Evolutionary conservation across 2,797 vertebrate species (phyloP), one percentile per base, ranked within the genome.

Genomic region (Sebastes nivosus): DNA sequence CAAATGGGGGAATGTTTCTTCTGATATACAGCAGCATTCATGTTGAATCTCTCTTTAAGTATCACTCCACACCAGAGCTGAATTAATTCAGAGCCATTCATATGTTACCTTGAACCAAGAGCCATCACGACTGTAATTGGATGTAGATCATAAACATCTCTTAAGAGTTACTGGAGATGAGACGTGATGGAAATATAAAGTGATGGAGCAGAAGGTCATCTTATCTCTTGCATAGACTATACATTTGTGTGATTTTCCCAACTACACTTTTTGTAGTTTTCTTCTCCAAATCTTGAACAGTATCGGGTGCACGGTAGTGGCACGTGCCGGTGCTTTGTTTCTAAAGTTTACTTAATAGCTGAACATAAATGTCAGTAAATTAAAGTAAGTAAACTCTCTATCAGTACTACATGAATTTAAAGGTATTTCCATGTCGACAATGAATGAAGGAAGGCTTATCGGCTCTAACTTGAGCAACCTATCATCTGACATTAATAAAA

Each of bases 121-220:
- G 2, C 2, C 1, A 27, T 36, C 11, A 22, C 1, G 2, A 36
- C 27, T 55, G 13, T 54, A 60, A 77, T 29, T 36, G 9, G 4
- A 38, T 2, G 1, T 18, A 74, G 36, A 64, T 30, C 55, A 54
- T 57, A 64, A 67, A 68, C 25, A 25, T 67, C 42, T 60, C 30
- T 6, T 13, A 1, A 5, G 58, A n/a, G 32, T 42, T 22, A 55
- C 7, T 14, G 18, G 13, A 30, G 34, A 52, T 4, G 2, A 46
- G 16, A 55, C 2, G 0, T 83, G 38, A 60, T 34, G 9, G 54
- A 69, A 74, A 72, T 86, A 16, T 75, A 29, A 77, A 65, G 34
- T 9, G 18, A 50, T 52, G 16, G 20, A 68, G 38, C 18, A 60
- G 34, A 68, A 6, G 18, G 67, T 75, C 20, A 29, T 27, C 27